Percentiles rank a stretch among this genome's conserved stretches.
Evolutionary conservation across 2,888 invertebrate species (phyloP).

Genomic region (Lasioglossum vierecki): DNA sequence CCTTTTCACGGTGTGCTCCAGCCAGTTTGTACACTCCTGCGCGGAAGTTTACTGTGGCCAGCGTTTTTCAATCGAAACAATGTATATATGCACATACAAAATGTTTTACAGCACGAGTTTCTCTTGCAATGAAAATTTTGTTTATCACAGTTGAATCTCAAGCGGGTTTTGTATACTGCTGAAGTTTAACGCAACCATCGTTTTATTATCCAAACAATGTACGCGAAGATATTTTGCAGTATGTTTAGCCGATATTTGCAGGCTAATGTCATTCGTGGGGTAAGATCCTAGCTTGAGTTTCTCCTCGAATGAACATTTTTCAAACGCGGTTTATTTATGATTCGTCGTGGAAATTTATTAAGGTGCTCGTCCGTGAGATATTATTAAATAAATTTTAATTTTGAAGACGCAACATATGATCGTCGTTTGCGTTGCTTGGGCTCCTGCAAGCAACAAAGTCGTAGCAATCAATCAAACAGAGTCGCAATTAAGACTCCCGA

Average conservation of each 20-base stretch:
- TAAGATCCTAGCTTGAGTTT: not conserved
- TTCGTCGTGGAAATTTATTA: not conserved
- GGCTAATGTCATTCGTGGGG: not conserved
- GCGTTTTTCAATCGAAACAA: not conserved
- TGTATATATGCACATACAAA: not conserved
- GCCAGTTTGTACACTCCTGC: not conserved
- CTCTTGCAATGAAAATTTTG: not conserved
- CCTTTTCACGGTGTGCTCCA: not conserved
- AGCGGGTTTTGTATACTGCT: not conserved
- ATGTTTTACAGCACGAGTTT: not conserved
- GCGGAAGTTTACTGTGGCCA: not conserved
- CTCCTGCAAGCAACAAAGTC: constrained; percentile 38
- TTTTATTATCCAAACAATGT: not conserved
- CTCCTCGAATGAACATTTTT: not conserved
- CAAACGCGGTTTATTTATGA: not conserved
- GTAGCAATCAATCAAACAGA: constrained; percentile 55
- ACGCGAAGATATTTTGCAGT: not conserved
- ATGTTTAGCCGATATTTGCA: not conserved
- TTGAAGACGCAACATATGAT: not conserved
- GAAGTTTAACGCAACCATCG: not conserved
- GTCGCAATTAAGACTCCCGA: constrained; percentile 53
- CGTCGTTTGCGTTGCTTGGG: constrained; percentile 6
- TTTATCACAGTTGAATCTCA: not conserved
- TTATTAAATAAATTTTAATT: constrained; percentile 3
- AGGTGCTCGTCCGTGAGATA: not conserved